Base-by-base conservation (phyloP, 2,888 invertebrate genomes). In the Helicoverpa assulta region DNA sequence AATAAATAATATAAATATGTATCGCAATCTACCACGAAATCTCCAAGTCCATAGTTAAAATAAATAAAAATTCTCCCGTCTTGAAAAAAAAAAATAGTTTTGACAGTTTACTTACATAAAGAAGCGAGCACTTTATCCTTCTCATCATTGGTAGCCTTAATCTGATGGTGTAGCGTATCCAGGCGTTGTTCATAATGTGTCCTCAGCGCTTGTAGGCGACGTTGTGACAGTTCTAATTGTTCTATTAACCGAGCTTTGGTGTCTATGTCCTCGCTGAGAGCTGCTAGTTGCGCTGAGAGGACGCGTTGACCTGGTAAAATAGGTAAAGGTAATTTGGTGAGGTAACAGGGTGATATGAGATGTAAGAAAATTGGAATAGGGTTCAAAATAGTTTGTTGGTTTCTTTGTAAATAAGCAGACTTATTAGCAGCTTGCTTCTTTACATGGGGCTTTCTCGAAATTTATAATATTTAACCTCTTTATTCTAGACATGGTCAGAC, bases 231-330 rank as follows among this genome's bases (percentile, higher is more conserved):
- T 91, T 99, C 99, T 79, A 99, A 92, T 87, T 99, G 99, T 86
- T 99, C 99, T 76, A 99, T 99, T 55, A 99, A 96, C 67, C 98
- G 98, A 82, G 99, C 98, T 90, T 99, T 99, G 66, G 99, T 98
- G 88, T 98, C 98, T 80, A 99, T 99, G 92, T 99, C 99, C 57
- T 98, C 98, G 67, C 98, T 99, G 18, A 99, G 94, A 12, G 98
- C 98, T 16, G 98, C 98, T 71, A 99, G 94, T 89, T 99, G 98
- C 40, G 98, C 98, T 80, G 98, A 96, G 74, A 97, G 96, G 51
- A 97, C 96, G 54, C 92, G 91, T 86, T 95, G 95, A 54, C 93
- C 95, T 95, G 85, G 0, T 26, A 10, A 54, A 16, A 37, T 8
- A 37, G 8, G 10, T 8, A 37, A 12, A 12, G 10, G 12, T 37